Conservation (phyloP, 2,113 vertebrate species). For the Toxotes jaculatrix region DNA sequence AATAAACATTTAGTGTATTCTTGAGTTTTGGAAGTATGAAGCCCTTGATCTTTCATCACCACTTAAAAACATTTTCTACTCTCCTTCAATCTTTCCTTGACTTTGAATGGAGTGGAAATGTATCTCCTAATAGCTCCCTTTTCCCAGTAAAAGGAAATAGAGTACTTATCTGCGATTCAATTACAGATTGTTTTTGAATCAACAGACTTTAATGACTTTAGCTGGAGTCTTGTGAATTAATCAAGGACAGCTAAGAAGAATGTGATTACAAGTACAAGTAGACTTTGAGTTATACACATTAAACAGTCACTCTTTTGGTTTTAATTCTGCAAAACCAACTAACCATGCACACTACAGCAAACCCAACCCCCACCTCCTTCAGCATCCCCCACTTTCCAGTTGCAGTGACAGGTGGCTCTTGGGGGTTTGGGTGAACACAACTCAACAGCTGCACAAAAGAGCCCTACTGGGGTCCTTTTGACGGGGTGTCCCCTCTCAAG, state of each 20-base stretch:
- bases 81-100: constrained; percentile 9
- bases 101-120: constrained; percentile 21
- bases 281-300: constrained; percentile 19
- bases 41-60: constrained; percentile 13
- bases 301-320: constrained; percentile 9
- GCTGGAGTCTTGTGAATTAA: background rate
- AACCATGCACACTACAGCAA: background rate
- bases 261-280: background rate
- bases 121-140: constrained; percentile 3
- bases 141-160: constrained; percentile 2
- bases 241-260: constrained; percentile 14
- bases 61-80: constrained; percentile 22
- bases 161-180: constrained; percentile 46
- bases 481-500: constrained; percentile 77
- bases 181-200: constrained; percentile 30
- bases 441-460: constrained; percentile 87
- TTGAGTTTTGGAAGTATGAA: background rate
- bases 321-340: constrained; percentile 20
- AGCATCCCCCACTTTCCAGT: constrained; percentile 75
- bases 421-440: constrained; percentile 73
- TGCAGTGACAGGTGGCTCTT: constrained; percentile 85
- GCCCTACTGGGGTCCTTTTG: constrained; percentile 75
- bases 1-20: background rate
- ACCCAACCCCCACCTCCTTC: constrained; percentile 63
- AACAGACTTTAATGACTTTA: constrained; percentile 19